Evolutionary conservation across 2,888 invertebrate genomes (phyloP).

Genomic region (Serripes groenlandicus): DNA sequence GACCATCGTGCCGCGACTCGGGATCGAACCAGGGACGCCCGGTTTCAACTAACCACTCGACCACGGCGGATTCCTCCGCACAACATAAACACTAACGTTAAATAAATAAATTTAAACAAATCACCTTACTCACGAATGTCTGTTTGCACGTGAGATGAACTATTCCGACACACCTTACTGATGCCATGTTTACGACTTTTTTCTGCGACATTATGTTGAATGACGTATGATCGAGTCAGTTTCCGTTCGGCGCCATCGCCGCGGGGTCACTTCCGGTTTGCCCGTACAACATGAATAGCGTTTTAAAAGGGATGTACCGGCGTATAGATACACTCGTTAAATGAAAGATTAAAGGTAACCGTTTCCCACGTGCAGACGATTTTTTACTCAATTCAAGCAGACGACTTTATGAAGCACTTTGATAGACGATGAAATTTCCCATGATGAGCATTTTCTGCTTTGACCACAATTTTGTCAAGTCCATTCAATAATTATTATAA

Average conservation of each 20-base stretch:
- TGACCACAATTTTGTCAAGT: neutral
- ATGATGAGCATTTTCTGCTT: neutral
- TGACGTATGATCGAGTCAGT: neutral
- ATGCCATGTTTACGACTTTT: too few relatives aligned
- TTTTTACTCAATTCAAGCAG: neutral
- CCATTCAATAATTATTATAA: too few relatives aligned
- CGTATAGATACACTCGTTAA: too few relatives aligned
- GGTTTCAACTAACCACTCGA: too few relatives aligned
- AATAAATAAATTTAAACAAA: too few relatives aligned
- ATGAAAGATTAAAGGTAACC: neutral
- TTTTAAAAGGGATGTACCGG: conserved; percentile 7
- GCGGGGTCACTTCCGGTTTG: conserved; percentile 1
- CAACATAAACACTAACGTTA: too few relatives aligned
- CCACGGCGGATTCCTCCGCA: too few relatives aligned
- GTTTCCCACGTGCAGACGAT: neutral
- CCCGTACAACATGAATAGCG: conserved; percentile 1
- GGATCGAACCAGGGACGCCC: too few relatives aligned
- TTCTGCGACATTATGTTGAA: neutral
- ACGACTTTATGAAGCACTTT: neutral
- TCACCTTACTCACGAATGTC: too few relatives aligned
- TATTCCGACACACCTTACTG: too few relatives aligned
- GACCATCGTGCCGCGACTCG: too few relatives aligned
- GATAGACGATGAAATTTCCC: neutral
- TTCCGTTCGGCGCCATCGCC: neutral
- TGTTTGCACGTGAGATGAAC: too few relatives aligned